Conservation (phyloP, 2,113 vertebrate genomes). For the Nipponia nippon region DNA sequence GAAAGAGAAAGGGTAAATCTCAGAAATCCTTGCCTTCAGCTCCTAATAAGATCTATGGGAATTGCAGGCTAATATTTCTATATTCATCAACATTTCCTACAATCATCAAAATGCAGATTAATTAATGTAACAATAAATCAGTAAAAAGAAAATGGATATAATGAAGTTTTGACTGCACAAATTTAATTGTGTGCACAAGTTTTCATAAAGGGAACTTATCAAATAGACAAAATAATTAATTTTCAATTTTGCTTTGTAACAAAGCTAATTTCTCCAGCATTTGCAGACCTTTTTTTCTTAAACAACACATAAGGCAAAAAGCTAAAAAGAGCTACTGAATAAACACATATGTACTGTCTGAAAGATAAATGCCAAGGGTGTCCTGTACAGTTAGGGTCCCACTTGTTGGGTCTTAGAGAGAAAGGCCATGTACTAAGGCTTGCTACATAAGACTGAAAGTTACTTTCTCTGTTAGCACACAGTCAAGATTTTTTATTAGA, state of each 20-base stretch:
- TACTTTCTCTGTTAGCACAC: conserved; percentile 6
- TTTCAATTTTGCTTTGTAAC: neutral
- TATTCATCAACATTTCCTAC: neutral
- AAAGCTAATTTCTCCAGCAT: neutral
- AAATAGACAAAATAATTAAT: neutral
- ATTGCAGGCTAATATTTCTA: neutral
- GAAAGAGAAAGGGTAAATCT: neutral
- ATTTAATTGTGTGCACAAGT: neutral
- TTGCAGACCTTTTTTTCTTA: neutral
- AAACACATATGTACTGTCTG: neutral
- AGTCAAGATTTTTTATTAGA: neutral
- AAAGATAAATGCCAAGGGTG: neutral
- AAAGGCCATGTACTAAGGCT: neutral
- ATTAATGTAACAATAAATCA: neutral
- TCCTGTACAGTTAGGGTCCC: neutral
- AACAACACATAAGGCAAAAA: neutral
- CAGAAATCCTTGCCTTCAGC: neutral
- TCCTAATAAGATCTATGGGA: neutral
- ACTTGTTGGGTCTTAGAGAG: neutral
- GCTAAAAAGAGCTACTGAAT: neutral
- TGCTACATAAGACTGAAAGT: neutral
- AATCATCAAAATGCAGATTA: neutral
- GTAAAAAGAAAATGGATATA: neutral
- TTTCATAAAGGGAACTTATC: neutral
- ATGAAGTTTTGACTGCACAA: neutral